Evolutionary conservation across 2,797 vertebrate species (phyloP).

Genomic region (Neoniphon sammara): DNA sequence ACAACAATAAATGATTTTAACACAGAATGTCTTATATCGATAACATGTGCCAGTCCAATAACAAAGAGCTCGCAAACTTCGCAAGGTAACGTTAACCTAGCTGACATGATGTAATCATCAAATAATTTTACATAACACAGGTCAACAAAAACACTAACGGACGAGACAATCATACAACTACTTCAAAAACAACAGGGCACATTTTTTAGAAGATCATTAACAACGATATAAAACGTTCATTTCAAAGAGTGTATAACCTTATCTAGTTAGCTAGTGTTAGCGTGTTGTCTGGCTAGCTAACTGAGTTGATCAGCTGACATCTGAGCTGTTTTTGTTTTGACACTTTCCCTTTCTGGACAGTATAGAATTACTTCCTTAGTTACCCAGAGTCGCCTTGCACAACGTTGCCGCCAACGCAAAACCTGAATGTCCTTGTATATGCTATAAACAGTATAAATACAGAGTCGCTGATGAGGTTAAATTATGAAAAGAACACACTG

Average conservation of each 20-base stretch:
- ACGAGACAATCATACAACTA: accelerated
- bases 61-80: not conserved
- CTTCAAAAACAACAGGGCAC: not conserved
- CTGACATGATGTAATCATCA: constrained; percentile 38
- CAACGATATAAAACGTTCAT: not conserved
- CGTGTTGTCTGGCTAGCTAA: not conserved
- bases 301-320: constrained; percentile 33
- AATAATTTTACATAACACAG: too few relatives aligned
- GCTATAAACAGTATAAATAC: accelerated
- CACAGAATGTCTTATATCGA: accelerated
- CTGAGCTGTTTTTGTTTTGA: constrained; percentile 9
- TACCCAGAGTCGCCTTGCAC: accelerated
- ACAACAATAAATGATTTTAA: not conserved
- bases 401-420: accelerated
- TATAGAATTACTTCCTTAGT: accelerated
- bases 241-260: not conserved
- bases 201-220: too few relatives aligned
- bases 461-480: accelerated
- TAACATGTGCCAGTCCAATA: not conserved
- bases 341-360: constrained; percentile 10
- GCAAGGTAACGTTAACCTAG: not conserved
- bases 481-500: constrained; percentile 51
- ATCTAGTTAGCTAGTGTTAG: constrained; percentile 9
- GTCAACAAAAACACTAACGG: accelerated
- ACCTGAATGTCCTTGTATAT: accelerated